Base-by-base conservation (phyloP, 2,113 vertebrate genomes). In the Lichenostomus cassidix region DNA sequence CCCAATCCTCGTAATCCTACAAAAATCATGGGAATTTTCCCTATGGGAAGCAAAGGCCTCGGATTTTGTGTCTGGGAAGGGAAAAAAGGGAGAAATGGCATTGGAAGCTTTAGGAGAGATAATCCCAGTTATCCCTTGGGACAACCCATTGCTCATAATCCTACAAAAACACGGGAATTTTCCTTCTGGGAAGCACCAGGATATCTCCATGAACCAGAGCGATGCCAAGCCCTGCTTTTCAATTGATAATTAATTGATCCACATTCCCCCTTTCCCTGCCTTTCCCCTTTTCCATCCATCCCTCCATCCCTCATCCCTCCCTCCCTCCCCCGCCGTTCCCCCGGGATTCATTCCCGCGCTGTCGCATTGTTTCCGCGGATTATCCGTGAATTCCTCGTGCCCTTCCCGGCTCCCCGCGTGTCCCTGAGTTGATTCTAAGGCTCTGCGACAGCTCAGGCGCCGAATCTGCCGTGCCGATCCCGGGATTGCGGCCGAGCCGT, bases 191-290 rank as follows among this genome's bases (percentile, higher is more conserved):
- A 52, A 37, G 7, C 14, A 28, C 35, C 4, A 73, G 41, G 35
- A 12, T 33, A 11, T 15, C 65, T 22, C 56, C 24, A 10, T 4
- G 39, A 68, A 8, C 13, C 20, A 3, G 6, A 33, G 27, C 27
- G 7, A 3, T 27, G 0, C 4, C 2, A 1, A 64, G 6, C 55
- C 4, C 12, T 9, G 22, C 5, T 0, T 19, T 15, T 5, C 14
- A 42, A 42, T 42, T 16, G 16, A 42, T 3, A 50, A 50, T 11
- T 6, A 10, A 64, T 39, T 33, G 0, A 33, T 22, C 59, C 10
- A 2, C 59, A 14, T 4, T 0, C 0, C 15, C 8, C 58, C 12
- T 47, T 47, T 41, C 50, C 49, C 69, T 42, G 3, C 28, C 21
- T 63, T 22, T 37, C 39, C 56, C 12, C 8, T 3, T 44, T 31